Percentiles rank a stretch among this genome's conserved stretches.
Conservation (phyloP, 2,888 invertebrate species). For the Lasioglossum morio region DNA sequence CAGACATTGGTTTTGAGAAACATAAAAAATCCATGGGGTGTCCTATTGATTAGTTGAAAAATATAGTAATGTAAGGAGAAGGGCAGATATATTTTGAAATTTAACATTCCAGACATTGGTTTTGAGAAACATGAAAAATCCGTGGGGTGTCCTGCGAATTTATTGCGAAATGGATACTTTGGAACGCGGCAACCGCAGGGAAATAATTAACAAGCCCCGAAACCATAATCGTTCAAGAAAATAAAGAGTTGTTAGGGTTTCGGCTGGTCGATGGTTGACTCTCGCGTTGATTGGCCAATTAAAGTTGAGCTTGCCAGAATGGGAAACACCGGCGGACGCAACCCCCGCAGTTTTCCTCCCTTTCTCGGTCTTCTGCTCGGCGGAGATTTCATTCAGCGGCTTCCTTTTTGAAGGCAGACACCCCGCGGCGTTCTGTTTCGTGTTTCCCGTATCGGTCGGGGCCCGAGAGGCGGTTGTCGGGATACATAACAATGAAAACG, state of each 20-base stretch:
- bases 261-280: neutral
- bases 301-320: conserved; percentile 32
- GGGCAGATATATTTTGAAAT: neutral
- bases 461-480: conserved; percentile 28
- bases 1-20: neutral
- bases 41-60: too few species aligned
- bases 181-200: neutral
- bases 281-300: conserved; percentile 43
- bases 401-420: conserved; percentile 61
- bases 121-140: neutral
- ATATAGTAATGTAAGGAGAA: neutral
- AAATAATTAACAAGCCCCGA: neutral
- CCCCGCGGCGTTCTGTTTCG: conserved; percentile 61
- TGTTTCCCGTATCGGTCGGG: conserved; percentile 56
- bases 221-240: conserved; percentile 8
- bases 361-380: conserved; percentile 36
- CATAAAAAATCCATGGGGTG: neutral
- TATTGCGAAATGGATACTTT: neutral
- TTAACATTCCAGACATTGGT: neutral
- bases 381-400: conserved; percentile 55
- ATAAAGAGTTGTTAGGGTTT: conserved; percentile 21
- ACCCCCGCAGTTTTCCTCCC: conserved; percentile 23
- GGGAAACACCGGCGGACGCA: conserved; percentile 12
- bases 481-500: conserved; percentile 56
- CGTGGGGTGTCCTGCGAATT: neutral